Percentiles rank a stretch among this genome's conserved stretches.
These are phyloP conservation scores for Aphis craccivora DNA, from an alignment of 1,140 invertebrate species.

Conservation along the genomic window DNA sequence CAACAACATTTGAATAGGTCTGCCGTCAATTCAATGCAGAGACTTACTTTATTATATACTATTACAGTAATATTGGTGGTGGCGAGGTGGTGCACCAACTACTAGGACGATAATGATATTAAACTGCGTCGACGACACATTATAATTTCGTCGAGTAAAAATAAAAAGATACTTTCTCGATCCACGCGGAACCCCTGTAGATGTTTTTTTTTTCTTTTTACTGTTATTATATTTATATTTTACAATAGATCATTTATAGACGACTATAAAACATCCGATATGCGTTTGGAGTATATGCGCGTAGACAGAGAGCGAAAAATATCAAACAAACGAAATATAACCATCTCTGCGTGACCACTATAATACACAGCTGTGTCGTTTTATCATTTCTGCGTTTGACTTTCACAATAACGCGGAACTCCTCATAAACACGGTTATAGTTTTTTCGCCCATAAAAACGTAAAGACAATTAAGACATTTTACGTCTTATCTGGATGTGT, in stretches of 20 bases:
- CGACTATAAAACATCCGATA: neutral
- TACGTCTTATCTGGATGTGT: neutral
- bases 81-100: neutral
- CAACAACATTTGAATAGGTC: neutral
- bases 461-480: constrained; percentile 5
- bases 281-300: neutral
- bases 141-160: neutral
- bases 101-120: neutral
- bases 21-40: neutral
- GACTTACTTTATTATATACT: neutral
- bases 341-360: neutral
- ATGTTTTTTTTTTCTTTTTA: constrained; percentile 14
- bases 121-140: neutral
- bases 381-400: neutral
- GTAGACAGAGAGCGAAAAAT: neutral
- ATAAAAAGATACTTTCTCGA: neutral
- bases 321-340: constrained; percentile 4
- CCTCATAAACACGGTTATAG: neutral
- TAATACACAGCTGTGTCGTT: neutral
- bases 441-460: neutral
- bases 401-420: constrained; percentile 32
- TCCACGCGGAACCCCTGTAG: neutral
- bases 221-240: neutral
- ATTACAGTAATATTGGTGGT: neutral
- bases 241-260: neutral